Percentiles rank a stretch among this genome's conserved stretches.
These are phyloP conservation scores for Beris morrisii DNA, from an alignment of 2,888 invertebrate species.

Conservation along the genomic window DNA sequence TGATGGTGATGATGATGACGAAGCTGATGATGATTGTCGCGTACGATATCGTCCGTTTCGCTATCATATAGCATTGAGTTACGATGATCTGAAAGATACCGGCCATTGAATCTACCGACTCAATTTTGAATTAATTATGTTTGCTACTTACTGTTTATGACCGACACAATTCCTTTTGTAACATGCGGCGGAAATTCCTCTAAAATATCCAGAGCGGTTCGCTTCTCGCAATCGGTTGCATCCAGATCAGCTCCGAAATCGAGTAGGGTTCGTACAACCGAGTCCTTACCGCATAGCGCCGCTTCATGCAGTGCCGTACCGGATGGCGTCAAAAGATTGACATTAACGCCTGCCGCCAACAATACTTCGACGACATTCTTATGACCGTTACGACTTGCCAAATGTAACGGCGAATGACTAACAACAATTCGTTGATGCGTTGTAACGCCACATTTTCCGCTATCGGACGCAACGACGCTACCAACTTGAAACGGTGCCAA, in stretches of 20 bases:
- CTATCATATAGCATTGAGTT: slow-evolving; percentile 58
- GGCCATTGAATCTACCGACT: too few relatives aligned
- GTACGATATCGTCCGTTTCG: slow-evolving; percentile 62
- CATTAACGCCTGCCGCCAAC: slow-evolving; percentile 81
- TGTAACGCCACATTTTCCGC: slow-evolving; percentile 32
- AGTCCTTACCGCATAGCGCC: slow-evolving; percentile 86
- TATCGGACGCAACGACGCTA: slow-evolving; percentile 36
- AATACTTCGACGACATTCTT: slow-evolving; percentile 81
- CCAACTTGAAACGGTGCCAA: slow-evolving; percentile 67
- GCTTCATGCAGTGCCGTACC: slow-evolving; percentile 95
- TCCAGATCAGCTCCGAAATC: slow-evolving; percentile 80
- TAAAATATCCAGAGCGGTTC: slow-evolving; percentile 84
- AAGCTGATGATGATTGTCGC: slow-evolving; percentile 32
- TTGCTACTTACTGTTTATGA: slow-evolving; percentile 73
- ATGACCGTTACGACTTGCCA: slow-evolving; percentile 91
- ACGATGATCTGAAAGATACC: slow-evolving; percentile 43
- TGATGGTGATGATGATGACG: slow-evolving; percentile 8
- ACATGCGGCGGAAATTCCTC: slow-evolving; percentile 87
- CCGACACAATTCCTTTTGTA: slow-evolving; percentile 80
- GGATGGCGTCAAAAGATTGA: slow-evolving; percentile 80
- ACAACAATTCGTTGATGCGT: slow-evolving; percentile 60
- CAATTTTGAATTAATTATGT: too few relatives aligned
- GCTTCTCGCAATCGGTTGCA: slow-evolving; percentile 75
- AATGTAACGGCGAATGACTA: slow-evolving; percentile 85
- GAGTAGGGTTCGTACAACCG: slow-evolving; percentile 80